phyloP scores from a whole-genome alignment of 2,888 invertebrate species.

The Netelia fuscicornis region DNA sequence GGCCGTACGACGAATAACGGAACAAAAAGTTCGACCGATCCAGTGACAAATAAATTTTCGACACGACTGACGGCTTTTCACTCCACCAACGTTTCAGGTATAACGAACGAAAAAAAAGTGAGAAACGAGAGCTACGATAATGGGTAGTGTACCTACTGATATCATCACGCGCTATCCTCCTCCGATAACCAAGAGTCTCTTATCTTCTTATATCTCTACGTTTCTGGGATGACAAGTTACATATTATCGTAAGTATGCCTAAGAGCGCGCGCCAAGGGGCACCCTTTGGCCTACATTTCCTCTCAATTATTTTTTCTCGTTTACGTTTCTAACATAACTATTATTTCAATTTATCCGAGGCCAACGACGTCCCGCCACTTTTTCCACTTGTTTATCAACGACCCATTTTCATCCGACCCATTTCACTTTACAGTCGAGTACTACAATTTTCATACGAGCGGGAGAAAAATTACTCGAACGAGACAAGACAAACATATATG shows the following conservation, averaged over 20 bases:
- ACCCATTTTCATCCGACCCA: neutral
- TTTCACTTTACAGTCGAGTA: constrained; percentile 47
- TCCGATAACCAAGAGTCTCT: constrained; percentile 75
- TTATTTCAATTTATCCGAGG: neutral
- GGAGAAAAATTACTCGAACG: constrained; percentile 10
- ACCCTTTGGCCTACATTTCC: constrained; percentile 73
- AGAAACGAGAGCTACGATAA: constrained; percentile 72
- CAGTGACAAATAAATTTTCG: constrained; percentile 40
- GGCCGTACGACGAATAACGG: neutral
- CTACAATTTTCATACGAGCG: constrained; percentile 24
- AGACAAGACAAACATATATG: constrained; percentile 21
- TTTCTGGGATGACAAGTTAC: constrained; percentile 64
- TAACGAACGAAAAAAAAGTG: constrained; percentile 23
- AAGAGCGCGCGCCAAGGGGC: constrained; percentile 34
- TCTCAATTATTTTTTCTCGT: constrained; percentile 21
- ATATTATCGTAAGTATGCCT: constrained; percentile 41
- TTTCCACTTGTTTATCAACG: neutral
- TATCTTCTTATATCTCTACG: constrained; percentile 74
- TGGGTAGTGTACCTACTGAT: constrained; percentile 69
- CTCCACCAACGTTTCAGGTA: constrained; percentile 47
- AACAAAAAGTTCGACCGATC: neutral
- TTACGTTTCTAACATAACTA: neutral
- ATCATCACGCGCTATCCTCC: constrained; percentile 76
- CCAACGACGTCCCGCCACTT: neutral
- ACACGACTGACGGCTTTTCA: constrained; percentile 53